Evolutionary conservation across 92 coral and sea anemone genomes (phyloP).

Genomic region (Desmophyllum pertusum): DNA sequence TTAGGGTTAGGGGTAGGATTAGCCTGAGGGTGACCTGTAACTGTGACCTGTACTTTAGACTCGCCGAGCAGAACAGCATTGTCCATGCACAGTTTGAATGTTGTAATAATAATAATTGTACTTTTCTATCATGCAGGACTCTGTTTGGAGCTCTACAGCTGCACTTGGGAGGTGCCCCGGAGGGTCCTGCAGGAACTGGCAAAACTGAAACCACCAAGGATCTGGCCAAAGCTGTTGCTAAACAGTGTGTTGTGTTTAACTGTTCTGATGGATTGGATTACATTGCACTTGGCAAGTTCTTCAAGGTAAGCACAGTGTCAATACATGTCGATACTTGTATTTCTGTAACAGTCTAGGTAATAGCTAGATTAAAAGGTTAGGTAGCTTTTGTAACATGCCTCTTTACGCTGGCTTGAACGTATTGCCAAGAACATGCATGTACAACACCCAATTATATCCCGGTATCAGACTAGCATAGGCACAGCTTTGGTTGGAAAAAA

Average conservation of each 20-base stretch:
- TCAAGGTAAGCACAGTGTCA: slow-evolving; percentile 64
- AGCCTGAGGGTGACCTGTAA: too few species aligned
- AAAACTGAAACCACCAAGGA: slow-evolving; percentile 96
- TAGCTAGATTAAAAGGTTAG: too few species aligned
- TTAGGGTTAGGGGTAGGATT: too few species aligned
- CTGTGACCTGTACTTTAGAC: too few species aligned
- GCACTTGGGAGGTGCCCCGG: slow-evolving; percentile 98
- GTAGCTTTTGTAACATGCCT: neutral
- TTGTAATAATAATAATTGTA: too few species aligned
- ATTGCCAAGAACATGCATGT: neutral
- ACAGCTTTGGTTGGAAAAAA: too few species aligned
- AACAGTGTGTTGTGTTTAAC: slow-evolving; percentile 89
- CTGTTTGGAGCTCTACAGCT: slow-evolving; percentile 97
- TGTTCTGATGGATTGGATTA: slow-evolving; percentile 92
- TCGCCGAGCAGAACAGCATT: neutral
- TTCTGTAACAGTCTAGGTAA: too few species aligned
- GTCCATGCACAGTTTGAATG: neutral
- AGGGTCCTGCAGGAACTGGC: slow-evolving; percentile 99
- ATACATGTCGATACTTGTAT: too few species aligned
- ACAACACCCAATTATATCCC: neutral
- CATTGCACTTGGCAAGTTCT: slow-evolving; percentile 89
- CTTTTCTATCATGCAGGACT: slow-evolving; percentile 62
- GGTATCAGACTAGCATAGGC: neutral
- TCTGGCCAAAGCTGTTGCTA: slow-evolving; percentile 91
- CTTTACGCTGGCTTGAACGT: neutral